Percentiles rank a stretch among this genome's conserved stretches.
phyloP scores from a whole-genome alignment of 2,888 invertebrate genomes.

The Pseudococcus longispinus region DNA sequence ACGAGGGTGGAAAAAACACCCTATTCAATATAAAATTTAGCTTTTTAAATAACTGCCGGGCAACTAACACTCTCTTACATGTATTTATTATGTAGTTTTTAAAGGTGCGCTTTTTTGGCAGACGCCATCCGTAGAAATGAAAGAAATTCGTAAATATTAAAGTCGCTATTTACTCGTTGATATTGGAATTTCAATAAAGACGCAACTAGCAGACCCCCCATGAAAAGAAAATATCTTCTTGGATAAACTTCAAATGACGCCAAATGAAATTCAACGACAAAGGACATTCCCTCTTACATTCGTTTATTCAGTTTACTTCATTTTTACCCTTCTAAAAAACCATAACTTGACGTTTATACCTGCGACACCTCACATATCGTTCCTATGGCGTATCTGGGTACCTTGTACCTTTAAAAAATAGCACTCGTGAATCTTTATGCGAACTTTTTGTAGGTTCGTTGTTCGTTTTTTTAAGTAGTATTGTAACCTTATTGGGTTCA shows the following conservation, averaged over 20 bases:
- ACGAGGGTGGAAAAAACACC: neutral
- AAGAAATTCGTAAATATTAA: slow-evolving; percentile 46
- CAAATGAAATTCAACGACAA: slow-evolving; percentile 49
- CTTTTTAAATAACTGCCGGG: slow-evolving; percentile 37
- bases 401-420: neutral
- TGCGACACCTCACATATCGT: neutral
- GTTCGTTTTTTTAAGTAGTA: neutral
- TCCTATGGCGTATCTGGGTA: neutral
- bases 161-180: slow-evolving; percentile 50
- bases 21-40: slow-evolving; percentile 38
- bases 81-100: slow-evolving; percentile 35
- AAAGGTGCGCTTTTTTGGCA: slow-evolving; percentile 3
- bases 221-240: slow-evolving; percentile 38
- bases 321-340: neutral
- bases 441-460: neutral
- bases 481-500: neutral
- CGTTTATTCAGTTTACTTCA: slow-evolving; percentile 30
- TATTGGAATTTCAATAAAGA: slow-evolving; percentile 49
- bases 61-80: slow-evolving; percentile 5
- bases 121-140: slow-evolving; percentile 16
- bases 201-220: neutral
- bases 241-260: slow-evolving; percentile 50
- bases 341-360: slow-evolving; percentile 18
- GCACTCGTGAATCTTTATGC: neutral
- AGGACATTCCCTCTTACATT: slow-evolving; percentile 35